phyloP scores from a whole-genome alignment of 1,140 invertebrate genomes.

The Caenorhabditis inopinata region DNA sequence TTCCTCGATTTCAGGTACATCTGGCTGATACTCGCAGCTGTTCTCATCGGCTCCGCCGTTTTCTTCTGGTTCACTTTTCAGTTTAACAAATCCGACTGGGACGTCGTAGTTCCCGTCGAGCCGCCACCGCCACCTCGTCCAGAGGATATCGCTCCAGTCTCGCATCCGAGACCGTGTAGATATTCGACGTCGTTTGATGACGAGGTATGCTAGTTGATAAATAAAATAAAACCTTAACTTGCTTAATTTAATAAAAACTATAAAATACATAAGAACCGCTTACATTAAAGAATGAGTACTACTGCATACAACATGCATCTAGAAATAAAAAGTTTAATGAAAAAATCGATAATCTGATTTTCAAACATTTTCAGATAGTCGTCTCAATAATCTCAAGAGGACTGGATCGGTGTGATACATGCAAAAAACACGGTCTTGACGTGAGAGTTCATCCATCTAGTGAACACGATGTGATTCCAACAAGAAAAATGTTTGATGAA shows the following conservation, averaged over 20 bases:
- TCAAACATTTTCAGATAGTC: not conserved
- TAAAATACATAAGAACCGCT: too few species aligned
- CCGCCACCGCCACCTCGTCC: not conserved
- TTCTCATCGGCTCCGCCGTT: not conserved
- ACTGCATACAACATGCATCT: too few species aligned
- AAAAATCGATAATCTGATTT: too few species aligned
- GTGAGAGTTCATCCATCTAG: not conserved
- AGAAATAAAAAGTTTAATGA: too few species aligned
- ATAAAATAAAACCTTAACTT: too few species aligned
- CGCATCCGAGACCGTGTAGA: not conserved
- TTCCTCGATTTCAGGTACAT: not conserved
- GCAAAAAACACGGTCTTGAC: conserved; percentile 5
- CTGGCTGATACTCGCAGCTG: not conserved
- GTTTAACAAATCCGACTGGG: conserved; percentile 3
- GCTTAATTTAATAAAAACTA: too few species aligned
- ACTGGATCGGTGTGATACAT: conserved; percentile 7
- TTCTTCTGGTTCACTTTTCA: not conserved
- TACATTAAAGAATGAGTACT: too few species aligned
- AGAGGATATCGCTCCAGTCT: not conserved
- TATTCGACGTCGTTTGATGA: not conserved
- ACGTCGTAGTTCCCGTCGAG: not conserved
- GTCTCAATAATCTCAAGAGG: not conserved
- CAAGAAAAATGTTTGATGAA: not conserved
- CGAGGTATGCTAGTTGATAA: not conserved
- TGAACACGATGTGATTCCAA: not conserved